A percentile compares a stretch with the other conserved stretches of the same genome.
phyloP scores from a whole-genome alignment of 1,140 invertebrate species.

The Bombus haemorrhoidalis region DNA sequence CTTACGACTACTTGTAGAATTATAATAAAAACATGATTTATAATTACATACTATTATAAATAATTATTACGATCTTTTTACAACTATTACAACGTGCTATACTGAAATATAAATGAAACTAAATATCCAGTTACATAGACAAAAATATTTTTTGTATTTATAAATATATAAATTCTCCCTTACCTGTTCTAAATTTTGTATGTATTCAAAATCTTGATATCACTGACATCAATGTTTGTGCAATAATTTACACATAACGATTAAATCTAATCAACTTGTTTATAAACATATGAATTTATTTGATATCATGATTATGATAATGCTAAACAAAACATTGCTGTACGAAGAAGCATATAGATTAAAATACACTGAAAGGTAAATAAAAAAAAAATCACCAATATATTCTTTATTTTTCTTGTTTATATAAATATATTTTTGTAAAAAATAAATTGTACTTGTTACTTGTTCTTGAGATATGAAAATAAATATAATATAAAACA shows the following conservation, averaged over 20 bases:
- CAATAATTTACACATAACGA: neutral
- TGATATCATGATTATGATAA: too few species aligned
- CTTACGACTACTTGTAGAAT: slow-evolving; percentile 13
- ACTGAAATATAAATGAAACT: neutral
- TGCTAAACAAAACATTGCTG: neutral
- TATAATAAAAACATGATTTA: neutral
- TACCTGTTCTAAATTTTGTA: neutral
- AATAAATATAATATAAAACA: neutral
- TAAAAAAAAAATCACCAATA: neutral
- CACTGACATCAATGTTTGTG: neutral
- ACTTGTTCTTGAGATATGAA: neutral
- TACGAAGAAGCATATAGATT: neutral
- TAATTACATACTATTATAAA: neutral
- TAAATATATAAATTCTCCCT: neutral
- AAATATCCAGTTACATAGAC: neutral
- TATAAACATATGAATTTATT: neutral
- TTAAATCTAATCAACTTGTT: neutral
- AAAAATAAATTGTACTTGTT: neutral
- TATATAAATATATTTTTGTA: neutral
- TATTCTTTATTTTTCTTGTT: neutral
- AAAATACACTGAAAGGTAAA: neutral
- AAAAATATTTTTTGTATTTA: neutral
- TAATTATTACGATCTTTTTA: neutral
- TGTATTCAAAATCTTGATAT: neutral
- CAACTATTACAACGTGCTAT: neutral